Conservation (phyloP, 2,888 invertebrate genomes). For the Cynaeus angustus region DNA sequence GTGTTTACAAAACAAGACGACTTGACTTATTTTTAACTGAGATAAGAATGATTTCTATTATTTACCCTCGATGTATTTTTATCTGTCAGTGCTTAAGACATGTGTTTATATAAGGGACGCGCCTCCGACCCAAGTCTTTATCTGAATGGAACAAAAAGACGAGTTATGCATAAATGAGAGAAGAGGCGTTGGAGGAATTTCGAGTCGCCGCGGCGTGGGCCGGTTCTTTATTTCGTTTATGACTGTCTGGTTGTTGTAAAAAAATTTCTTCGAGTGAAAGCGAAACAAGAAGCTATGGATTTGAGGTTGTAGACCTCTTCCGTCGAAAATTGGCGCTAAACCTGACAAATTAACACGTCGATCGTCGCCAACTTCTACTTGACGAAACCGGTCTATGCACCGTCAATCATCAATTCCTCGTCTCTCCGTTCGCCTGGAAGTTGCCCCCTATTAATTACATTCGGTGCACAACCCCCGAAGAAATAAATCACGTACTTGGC, state of each 20-base stretch:
- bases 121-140: not conserved
- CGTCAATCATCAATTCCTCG: no score
- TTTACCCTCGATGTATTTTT: conserved; percentile 4
- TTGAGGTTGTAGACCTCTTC: no score
- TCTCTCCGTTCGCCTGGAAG: not conserved
- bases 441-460: conserved; percentile 6
- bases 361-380: no score
- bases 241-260: no score
- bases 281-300: no score
- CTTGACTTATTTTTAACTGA: conserved; percentile 2
- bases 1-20: conserved; percentile 1
- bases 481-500: conserved; percentile 28
- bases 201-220: no score
- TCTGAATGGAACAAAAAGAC: not conserved
- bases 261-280: no score
- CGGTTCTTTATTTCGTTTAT: no score
- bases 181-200: no score
- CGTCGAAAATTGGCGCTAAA: no score
- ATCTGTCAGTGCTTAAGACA: not conserved
- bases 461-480: conserved; percentile 6
- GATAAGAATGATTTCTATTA: conserved; percentile 3
- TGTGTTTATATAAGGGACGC: conserved; percentile 2
- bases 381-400: no score
- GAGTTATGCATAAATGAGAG: not conserved
- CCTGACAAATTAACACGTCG: no score